Percentiles rank a stretch among this genome's conserved stretches.
Conservation (phyloP, 2,797 vertebrate species). For the Sternotherus odoratus region DNA sequence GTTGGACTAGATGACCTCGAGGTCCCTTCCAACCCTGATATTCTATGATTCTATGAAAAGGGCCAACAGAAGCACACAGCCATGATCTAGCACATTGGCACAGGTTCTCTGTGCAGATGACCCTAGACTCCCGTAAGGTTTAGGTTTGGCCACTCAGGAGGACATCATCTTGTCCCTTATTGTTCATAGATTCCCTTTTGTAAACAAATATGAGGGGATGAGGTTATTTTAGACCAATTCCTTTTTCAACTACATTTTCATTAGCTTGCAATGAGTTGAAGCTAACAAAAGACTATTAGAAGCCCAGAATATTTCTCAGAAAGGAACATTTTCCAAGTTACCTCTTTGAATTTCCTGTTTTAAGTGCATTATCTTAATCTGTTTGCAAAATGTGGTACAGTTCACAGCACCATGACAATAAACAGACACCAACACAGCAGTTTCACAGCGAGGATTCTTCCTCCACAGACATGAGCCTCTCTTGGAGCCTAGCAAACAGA, state of each 20-base stretch:
- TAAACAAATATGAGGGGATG: fast-evolving
- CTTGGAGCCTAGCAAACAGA: not conserved
- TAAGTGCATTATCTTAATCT: not conserved
- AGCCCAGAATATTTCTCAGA: not conserved
- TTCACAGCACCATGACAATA: not conserved
- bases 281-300: fast-evolving
- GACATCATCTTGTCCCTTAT: not conserved
- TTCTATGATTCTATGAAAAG: too few species aligned
- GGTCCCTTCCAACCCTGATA: too few species aligned
- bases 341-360: not conserved
- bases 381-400: not conserved
- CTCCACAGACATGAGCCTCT: fast-evolving
- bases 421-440: not conserved
- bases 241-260: not conserved
- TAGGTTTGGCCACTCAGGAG: too few species aligned
- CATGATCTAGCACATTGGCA: not conserved
- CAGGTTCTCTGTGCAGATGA: not conserved
- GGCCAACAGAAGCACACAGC: not conserved
- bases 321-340: not conserved
- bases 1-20: too few species aligned
- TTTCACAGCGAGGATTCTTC: fast-evolving
- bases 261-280: fast-evolving
- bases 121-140: not conserved
- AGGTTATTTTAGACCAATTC: not conserved
- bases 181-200: not conserved